Percentiles rank a stretch among this genome's conserved stretches.
These are phyloP conservation scores for Boloria euphrosyne DNA, from an alignment of 2,888 invertebrate genomes.

Conservation along the genomic window DNA sequence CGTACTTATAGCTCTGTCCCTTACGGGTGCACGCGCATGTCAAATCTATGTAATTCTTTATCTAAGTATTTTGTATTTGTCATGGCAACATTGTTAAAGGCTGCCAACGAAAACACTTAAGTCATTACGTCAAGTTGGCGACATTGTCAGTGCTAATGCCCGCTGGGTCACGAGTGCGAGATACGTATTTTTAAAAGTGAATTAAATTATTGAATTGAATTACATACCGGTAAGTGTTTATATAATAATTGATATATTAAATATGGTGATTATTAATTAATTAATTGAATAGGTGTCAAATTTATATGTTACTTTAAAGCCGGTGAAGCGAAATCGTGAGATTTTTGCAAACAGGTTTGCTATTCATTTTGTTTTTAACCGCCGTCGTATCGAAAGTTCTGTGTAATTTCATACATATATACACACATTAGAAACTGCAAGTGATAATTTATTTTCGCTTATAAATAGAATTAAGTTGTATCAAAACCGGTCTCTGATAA, in stretches of 20 bases:
- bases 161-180: constrained; percentile 74
- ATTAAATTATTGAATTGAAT: constrained; percentile 49
- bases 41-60: too few species aligned
- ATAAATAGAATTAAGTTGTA: not conserved
- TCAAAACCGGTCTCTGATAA: not conserved
- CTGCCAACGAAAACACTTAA: constrained; percentile 33
- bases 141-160: constrained; percentile 70
- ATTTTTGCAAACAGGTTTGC: constrained; percentile 65
- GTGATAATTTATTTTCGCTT: constrained; percentile 4
- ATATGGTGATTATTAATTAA: constrained; percentile 13
- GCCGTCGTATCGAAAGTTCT: constrained; percentile 53
- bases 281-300: not conserved
- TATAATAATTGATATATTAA: constrained; percentile 31
- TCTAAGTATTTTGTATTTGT: too few species aligned
- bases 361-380: constrained; percentile 48
- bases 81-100: constrained; percentile 20
- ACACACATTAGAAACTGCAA: constrained; percentile 7
- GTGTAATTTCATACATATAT: constrained; percentile 17
- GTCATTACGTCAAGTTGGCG: constrained; percentile 59
- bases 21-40: too few species aligned
- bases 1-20: too few species aligned
- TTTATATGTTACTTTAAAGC: constrained; percentile 52
- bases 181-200: constrained; percentile 52
- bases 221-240: constrained; percentile 49
- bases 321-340: constrained; percentile 63